Base-by-base conservation (phyloP, 2,888 invertebrate genomes). In the Eristalis arbustorum region DNA sequence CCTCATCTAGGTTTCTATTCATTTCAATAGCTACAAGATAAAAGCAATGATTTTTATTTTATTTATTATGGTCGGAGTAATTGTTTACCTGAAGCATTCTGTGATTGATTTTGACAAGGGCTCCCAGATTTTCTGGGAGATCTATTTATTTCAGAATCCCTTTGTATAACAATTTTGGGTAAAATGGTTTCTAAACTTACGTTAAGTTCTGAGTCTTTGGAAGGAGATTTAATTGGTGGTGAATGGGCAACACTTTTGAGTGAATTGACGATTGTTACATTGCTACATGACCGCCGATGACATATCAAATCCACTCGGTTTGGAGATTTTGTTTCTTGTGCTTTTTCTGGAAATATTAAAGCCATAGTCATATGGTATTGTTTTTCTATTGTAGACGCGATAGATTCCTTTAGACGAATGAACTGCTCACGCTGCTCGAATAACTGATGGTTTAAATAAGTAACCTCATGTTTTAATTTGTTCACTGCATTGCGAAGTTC, bases 371-470 rank as follows among this genome's bases (percentile, higher is more conserved):
- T 82, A 0, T 6, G 25, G n/a, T 62, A 77, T 62, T 85, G 76
- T 10, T 74, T 28, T 64, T 85, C 77, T 14, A 82, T 28, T 2
- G 61, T 56, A 1, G 23, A 34, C 4, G 82, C 85, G 34, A 85
- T 71, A 1, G 82, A 74, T 4, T 61, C 73, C 14, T 82, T 85
- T 0, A 82, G 14, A 3, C 69, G 63, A 42, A 14, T 22, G 28
- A 79, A 87, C 59, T 87, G 75, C 23, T 83, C 75, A 0, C 83
- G 78, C n/a, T 87, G 87, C 3, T 75, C 78, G 3, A 87, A 61
- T 8, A 87, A 42, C 14, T 68, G 74, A 1, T 62, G 25, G 64
- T 87, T 87, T 23, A 87, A 28, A 10, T 68, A 72, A 5, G 64
- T 83, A 18, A 87, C 40, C 68, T 87, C 87, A 14, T 68, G 72